Conservation (phyloP, 2,888 invertebrate species). For the Andrena haemorrhoa region DNA sequence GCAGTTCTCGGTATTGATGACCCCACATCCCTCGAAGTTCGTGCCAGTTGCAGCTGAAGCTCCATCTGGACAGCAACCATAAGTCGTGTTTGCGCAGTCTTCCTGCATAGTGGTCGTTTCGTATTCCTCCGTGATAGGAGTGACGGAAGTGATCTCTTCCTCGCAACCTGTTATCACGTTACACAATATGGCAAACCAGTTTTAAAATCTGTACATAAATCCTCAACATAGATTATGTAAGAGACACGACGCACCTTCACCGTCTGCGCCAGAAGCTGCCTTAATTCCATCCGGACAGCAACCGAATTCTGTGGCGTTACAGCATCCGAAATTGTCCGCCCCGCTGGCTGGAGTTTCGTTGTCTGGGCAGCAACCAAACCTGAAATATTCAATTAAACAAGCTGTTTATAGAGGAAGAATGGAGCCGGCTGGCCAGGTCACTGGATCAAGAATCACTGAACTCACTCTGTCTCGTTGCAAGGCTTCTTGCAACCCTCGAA, state of each 20-base stretch:
- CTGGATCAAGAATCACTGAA: not conserved
- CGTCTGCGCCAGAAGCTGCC: constrained; percentile 88
- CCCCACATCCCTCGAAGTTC: constrained; percentile 88
- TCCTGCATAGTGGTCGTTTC: constrained; percentile 75
- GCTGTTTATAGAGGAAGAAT: not conserved
- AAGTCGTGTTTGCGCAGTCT: constrained; percentile 86
- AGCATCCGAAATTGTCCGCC: constrained; percentile 83
- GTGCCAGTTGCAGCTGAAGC: constrained; percentile 88
- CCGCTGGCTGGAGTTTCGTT: constrained; percentile 84
- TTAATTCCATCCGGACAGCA: constrained; percentile 91
- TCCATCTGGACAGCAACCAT: constrained; percentile 92
- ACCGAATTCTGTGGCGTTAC: constrained; percentile 86
- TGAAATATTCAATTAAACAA: constrained; percentile 29
- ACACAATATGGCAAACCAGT: not conserved
- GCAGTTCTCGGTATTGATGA: constrained; percentile 85
- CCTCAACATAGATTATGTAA: too few relatives aligned
- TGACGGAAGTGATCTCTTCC: constrained; percentile 67
- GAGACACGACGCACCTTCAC: constrained; percentile 82
- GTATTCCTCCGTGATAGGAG: constrained; percentile 66
- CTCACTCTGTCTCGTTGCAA: constrained; percentile 87
- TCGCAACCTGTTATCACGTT: constrained; percentile 74
- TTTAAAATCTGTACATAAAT: not conserved
- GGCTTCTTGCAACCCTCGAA: constrained; percentile 92
- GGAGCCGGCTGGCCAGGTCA: not conserved
- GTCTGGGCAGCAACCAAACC: constrained; percentile 87